Percentiles rank a stretch among this genome's conserved stretches.
phyloP scores from a whole-genome alignment of 1,140 invertebrate species.

The Portunus trituberculatus region DNA sequence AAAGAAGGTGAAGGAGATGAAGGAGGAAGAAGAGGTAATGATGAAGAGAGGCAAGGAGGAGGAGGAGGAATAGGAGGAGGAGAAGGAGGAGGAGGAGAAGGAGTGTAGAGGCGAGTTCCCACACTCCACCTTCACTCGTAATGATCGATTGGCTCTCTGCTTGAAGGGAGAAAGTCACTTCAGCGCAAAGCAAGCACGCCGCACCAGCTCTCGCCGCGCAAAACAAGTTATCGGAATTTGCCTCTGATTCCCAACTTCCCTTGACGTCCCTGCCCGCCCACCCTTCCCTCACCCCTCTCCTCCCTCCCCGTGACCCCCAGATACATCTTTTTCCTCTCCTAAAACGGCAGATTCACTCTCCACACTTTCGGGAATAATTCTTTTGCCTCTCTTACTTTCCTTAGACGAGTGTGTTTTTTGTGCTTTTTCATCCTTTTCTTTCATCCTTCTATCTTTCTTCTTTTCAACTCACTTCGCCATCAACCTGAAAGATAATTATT shows the following conservation, averaged over 20 bases:
- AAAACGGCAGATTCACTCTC: background rate
- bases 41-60: background rate
- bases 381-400: background rate
- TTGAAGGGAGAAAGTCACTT: conserved; percentile 12
- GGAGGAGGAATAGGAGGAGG: background rate
- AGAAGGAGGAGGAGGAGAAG: no score
- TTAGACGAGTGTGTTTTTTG: background rate
- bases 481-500: no score
- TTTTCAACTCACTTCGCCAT: background rate
- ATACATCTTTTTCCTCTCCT: conserved; percentile 2
- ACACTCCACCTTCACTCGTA: conserved; percentile 11
- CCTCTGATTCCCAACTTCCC: background rate
- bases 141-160: conserved; percentile 18
- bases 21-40: background rate
- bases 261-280: background rate
- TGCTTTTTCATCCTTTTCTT: background rate
- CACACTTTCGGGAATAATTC: no score
- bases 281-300: background rate
- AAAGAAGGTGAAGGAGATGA: background rate
- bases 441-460: background rate
- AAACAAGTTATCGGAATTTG: conserved; percentile 23
- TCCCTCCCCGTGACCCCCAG: background rate
- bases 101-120: background rate
- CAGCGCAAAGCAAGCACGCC: background rate
- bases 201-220: background rate